Evolutionary conservation across 2,888 invertebrate species (phyloP), one percentile per base, ranked within the genome.

Genomic region (Polydrusus cervinus): DNA sequence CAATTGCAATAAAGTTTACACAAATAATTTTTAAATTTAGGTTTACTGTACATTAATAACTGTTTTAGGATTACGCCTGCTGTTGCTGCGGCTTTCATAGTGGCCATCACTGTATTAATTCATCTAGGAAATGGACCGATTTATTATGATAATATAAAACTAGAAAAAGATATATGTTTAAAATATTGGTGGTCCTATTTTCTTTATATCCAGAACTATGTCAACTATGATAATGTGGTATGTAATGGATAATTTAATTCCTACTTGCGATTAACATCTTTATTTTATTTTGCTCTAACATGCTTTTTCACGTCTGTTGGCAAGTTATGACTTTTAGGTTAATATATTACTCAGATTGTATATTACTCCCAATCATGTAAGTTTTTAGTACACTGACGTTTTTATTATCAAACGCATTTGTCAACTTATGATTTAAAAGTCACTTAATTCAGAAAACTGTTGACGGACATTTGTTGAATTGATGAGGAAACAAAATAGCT

Each of bases 161-260:
- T 13, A 0, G 43, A 78, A 18, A 61, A n/a, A 57, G 60, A 78
- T 5, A 75, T 38, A 10, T 88, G 88, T 75, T 71, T 75, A 10
- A 71, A 81, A 1, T 79, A 83, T 53, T 87, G 87, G 87, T 88
- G 87, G 87, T 64, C 82, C 3, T 83, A 80, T 75, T 77, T 87
- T 16, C 79, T 87, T 0, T 88, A 87, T 76, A 75, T 87, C 38
- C 87, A 88, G 71, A 88, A 88, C 77, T 87, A 86, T 71, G 80
- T 66, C 5, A 60, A 65, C 40, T 57, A 65, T 66, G 25, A 74
- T 11, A 45, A 74, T 8, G 9, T 70, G 53, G 74, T 74, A 49
- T 16, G 78, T 72, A 61, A 16, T 18, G 3, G 14, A 9, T 13
- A 40, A 11, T 25, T 20, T 13, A 11, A 2, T 51, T 11, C 14